Conservation (phyloP, 2,797 vertebrate genomes). For the Momotus momota region DNA sequence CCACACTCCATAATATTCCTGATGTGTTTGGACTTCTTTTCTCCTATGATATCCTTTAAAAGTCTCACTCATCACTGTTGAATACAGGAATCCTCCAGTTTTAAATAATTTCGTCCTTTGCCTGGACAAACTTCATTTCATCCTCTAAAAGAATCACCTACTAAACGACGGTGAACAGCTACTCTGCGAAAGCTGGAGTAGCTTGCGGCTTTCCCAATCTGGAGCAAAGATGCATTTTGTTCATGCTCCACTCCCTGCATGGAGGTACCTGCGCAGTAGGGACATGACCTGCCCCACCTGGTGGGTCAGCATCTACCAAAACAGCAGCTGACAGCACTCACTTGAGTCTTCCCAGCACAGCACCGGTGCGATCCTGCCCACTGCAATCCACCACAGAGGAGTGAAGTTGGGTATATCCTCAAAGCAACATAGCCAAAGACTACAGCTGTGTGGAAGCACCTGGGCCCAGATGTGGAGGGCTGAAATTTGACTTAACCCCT, state of each 20-base stretch:
- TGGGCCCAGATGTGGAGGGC: fast-evolving
- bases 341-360: not conserved
- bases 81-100: not conserved
- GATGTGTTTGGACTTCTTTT: not conserved
- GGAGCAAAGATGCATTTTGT: not conserved
- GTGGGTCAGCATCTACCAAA: not conserved
- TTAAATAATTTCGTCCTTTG: not conserved
- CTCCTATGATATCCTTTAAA: not conserved
- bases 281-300: fast-evolving
- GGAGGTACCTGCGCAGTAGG: not conserved
- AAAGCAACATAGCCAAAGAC: fast-evolving
- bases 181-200: not conserved
- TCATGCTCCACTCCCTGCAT: fast-evolving
- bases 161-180: too few relatives aligned
- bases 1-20: not conserved
- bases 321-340: fast-evolving
- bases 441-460: fast-evolving
- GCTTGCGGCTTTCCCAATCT: not conserved
- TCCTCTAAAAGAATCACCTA: not conserved
- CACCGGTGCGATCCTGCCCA: fast-evolving
- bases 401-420: not conserved
- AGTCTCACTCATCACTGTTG: not conserved
- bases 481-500: not conserved
- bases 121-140: not conserved
- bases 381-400: not conserved